phyloP scores from a whole-genome alignment of 2,113 vertebrate genomes.

The Lathamus discolor region DNA sequence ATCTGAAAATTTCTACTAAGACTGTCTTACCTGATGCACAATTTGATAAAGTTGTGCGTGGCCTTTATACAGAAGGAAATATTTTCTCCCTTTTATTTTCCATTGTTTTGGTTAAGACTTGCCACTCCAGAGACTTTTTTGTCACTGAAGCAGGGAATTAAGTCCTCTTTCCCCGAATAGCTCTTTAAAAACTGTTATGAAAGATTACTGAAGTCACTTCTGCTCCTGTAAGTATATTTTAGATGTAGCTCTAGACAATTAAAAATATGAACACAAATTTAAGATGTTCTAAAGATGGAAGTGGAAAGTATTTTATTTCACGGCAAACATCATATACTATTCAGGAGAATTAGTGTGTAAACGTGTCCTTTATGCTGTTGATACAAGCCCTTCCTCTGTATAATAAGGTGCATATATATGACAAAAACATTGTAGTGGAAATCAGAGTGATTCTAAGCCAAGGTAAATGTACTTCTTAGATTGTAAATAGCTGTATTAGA shows the following conservation, averaged over 20 bases:
- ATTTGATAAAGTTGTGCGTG: background rate
- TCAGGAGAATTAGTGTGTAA: background rate
- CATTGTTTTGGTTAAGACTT: background rate
- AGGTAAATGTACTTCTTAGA: slow-evolving; percentile 75
- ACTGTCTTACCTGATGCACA: background rate
- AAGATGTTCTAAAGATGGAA: background rate
- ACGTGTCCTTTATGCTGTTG: background rate
- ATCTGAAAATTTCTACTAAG: background rate
- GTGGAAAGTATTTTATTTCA: background rate
- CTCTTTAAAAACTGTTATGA: background rate
- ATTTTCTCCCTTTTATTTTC: background rate
- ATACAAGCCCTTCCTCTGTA: background rate
- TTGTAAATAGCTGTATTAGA: slow-evolving; percentile 65
- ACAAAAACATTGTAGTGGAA: slow-evolving; percentile 57
- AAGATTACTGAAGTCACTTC: background rate
- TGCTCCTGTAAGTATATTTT: background rate
- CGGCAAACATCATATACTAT: background rate
- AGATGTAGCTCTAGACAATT: background rate
- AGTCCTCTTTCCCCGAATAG: background rate
- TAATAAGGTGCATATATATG: slow-evolving; percentile 31
- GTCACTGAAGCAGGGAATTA: background rate
- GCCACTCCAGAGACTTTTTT: background rate
- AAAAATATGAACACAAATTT: background rate
- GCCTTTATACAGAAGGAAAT: background rate
- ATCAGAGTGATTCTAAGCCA: slow-evolving; percentile 69